These are phyloP conservation scores for Lithophane semibrunnea DNA, from an alignment of 2,888 invertebrate genomes.

Conservation along the genomic window DNA sequence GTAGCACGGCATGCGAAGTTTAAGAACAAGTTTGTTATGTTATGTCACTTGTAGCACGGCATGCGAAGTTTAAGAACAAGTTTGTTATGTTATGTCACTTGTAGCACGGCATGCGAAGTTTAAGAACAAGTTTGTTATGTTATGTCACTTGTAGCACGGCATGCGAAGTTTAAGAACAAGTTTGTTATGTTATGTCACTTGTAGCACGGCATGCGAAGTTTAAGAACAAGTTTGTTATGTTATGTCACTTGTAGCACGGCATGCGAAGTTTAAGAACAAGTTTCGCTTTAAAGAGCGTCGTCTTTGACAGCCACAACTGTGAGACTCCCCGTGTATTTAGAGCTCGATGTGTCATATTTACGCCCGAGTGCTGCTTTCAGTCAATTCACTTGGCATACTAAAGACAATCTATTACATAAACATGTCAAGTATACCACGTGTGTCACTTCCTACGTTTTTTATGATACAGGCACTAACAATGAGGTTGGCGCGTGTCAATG, in stretches of 20 bases:
- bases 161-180: not conserved
- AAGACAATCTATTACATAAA: not conserved
- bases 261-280: not conserved
- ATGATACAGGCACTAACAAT: conserved; percentile 23
- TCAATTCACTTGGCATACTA: not conserved
- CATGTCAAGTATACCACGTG: not conserved
- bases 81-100: not conserved
- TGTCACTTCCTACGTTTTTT: not conserved
- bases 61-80: not conserved
- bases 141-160: too few species aligned
- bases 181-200: not conserved
- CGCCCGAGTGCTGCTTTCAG: not conserved
- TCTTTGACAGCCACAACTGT: not conserved
- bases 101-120: too few species aligned
- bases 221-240: not conserved
- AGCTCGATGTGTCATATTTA: not conserved
- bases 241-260: too few species aligned
- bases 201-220: too few species aligned
- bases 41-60: too few species aligned
- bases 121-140: not conserved
- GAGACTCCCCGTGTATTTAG: not conserved
- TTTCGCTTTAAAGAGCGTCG: not conserved
- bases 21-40: not conserved
- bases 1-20: too few species aligned
- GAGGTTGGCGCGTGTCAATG: conserved; percentile 11